Conservation (phyloP, 2,797 vertebrate genomes). For the Meriones psammophilus region DNA sequence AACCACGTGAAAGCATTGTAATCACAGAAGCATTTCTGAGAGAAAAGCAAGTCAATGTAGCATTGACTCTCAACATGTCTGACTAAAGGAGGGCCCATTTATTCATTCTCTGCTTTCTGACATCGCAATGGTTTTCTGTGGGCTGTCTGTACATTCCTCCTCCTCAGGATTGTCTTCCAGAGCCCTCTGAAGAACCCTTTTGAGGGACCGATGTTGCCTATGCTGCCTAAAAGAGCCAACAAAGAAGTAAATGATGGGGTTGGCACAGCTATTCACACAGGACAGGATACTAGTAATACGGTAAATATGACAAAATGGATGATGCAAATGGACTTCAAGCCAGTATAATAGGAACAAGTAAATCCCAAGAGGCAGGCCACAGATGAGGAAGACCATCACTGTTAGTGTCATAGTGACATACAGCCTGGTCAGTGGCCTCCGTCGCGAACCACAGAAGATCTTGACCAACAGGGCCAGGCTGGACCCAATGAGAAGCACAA, state of each 20-base stretch:
- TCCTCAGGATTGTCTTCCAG: background rate
- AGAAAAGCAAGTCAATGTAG: background rate
- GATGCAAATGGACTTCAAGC: accelerated
- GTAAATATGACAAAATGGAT: background rate
- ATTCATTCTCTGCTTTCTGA: background rate
- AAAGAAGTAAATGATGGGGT: slow-evolving; percentile 52
- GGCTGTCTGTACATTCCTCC: background rate
- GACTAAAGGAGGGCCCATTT: too few species aligned
- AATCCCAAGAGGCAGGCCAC: slow-evolving; percentile 54
- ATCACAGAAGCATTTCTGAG: background rate
- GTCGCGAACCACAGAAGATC: slow-evolving; percentile 37
- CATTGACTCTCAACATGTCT: background rate
- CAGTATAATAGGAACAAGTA: background rate
- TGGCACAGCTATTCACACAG: slow-evolving; percentile 38
- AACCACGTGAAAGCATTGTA: background rate
- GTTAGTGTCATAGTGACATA: slow-evolving; percentile 54
- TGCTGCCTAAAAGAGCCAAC: background rate
- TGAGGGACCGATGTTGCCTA: background rate
- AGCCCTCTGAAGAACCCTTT: slow-evolving; percentile 10
- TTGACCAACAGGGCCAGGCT: slow-evolving; percentile 70
- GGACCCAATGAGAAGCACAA: slow-evolving; percentile 55
- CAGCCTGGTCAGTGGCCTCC: background rate
- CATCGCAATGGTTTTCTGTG: background rate
- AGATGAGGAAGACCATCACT: slow-evolving; percentile 71
- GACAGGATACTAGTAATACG: background rate